Evolutionary conservation across 2,113 vertebrate genomes (phyloP), one percentile per base, ranked within the genome.

Genomic region (Albula glossodonta): DNA sequence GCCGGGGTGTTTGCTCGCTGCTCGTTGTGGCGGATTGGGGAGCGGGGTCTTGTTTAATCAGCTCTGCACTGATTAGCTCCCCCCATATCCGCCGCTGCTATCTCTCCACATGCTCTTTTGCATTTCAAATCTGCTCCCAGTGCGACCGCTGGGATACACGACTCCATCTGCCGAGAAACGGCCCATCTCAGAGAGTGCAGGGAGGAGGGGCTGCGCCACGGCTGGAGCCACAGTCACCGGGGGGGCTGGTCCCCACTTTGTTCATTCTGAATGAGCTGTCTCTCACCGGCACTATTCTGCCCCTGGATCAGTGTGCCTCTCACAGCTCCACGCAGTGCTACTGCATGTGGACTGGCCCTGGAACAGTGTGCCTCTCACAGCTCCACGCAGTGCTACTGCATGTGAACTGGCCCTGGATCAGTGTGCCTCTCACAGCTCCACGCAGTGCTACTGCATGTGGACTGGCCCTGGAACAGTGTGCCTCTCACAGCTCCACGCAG

Each of bases 31-130:
- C 6, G 80, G 85, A 84, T 88, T 85, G 91, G 91, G 22, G 92
- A 87, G 92, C 86, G 82, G 86, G 89, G 93, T 92, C 92, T 92
- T 93, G 92, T 94, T 93, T 93, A 95, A 95, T 95, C 95, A 93
- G 88, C 91, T 90, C 92, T 91, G 90, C 94, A 93, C 91, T 93
- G 92, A 95, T 95, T 95, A 91, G 91, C 93, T 94, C 22, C 57
- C 91, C 92, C 88, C 92, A 89, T 93, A 94, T 93, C 93, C 91
- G 81, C 88, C 88, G 92, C 90, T 92, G 85, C 31, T 90, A 90
- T 95, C 91, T 94, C 93, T 89, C 93, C 92, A 93, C 91, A 89
- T 84, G 89, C 85, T 90, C 86, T 92, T 94, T 95, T 95, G 94
- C 93, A 95, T 95, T 94, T 93, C 94, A 95, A 93, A 95, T 93